Percentiles rank a stretch among this genome's conserved stretches.
phyloP scores from a whole-genome alignment of 2,113 vertebrate species.

The Mola mola region DNA sequence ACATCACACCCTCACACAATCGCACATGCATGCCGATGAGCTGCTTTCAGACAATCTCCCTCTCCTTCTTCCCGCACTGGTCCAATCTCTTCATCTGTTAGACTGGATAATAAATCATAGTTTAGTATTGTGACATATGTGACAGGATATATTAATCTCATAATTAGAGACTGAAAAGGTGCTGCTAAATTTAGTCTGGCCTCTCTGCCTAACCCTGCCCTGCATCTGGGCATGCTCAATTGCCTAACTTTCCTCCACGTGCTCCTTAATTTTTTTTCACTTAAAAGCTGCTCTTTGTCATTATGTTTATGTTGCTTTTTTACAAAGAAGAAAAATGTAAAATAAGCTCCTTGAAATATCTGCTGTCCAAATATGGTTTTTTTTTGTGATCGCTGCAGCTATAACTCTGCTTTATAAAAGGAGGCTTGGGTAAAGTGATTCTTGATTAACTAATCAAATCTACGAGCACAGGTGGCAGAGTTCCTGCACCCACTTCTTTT shows the following conservation, averaged over 20 bases:
- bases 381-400: slow-evolving; percentile 24
- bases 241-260: slow-evolving; percentile 16
- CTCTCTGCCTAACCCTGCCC: slow-evolving; percentile 64
- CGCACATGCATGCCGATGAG: slow-evolving; percentile 62
- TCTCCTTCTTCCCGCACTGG: slow-evolving; percentile 31
- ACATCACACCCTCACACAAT: too few relatives aligned
- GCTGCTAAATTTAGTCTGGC: slow-evolving; percentile 79
- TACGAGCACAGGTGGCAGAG: slow-evolving; percentile 67
- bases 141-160: slow-evolving; percentile 80
- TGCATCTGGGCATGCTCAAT: slow-evolving; percentile 31
- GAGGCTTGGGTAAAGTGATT: slow-evolving; percentile 59
- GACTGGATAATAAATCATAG: slow-evolving; percentile 77
- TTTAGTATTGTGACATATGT: slow-evolving; percentile 73
- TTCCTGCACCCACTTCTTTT: slow-evolving; percentile 43
- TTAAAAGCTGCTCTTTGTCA: slow-evolving; percentile 9
- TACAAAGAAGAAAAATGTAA: slow-evolving; percentile 16
- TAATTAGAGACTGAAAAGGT: slow-evolving; percentile 79
- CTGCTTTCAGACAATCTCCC: slow-evolving; percentile 49
- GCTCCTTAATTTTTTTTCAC: not conserved
- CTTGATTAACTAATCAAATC: slow-evolving; percentile 75
- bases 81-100: slow-evolving; percentile 70
- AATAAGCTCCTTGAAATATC: slow-evolving; percentile 52
- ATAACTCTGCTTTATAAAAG: slow-evolving; percentile 64
- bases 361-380: slow-evolving; percentile 37
- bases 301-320: slow-evolving; percentile 18